Conservation (phyloP, 1,140 invertebrate species). For the Apis mellifera region DNA sequence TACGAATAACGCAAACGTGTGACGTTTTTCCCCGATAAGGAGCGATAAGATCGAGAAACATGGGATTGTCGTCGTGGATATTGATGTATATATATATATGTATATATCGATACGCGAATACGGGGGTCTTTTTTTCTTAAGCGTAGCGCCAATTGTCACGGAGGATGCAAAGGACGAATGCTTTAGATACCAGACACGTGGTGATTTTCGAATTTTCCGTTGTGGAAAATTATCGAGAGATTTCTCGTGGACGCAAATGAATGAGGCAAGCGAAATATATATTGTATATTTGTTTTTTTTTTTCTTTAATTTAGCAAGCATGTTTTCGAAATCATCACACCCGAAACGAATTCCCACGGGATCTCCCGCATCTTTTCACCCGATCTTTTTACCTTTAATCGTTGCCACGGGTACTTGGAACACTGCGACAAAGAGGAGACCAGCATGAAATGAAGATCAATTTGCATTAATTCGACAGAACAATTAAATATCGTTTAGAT, state of each 20-base stretch:
- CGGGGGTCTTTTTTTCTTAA: neutral
- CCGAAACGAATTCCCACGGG: conserved; percentile 67
- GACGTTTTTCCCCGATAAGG: neutral
- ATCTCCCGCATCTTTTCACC: conserved; percentile 52
- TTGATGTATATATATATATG: too few species aligned
- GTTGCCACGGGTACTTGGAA: conserved; percentile 66
- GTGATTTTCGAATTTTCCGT: conserved; percentile 15
- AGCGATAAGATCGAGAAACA: conserved; percentile 20
- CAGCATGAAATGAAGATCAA: conserved; percentile 68
- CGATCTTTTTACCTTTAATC: conserved; percentile 69
- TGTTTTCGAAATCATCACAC: conserved; percentile 59
- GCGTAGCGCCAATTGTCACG: neutral
- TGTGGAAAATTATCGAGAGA: too few species aligned
- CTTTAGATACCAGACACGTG: conserved; percentile 32
- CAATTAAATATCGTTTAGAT: conserved; percentile 56
- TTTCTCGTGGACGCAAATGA: conserved; percentile 40
- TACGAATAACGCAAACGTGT: neutral
- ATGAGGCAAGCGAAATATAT: neutral
- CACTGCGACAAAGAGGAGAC: conserved; percentile 67
- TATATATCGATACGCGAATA: neutral
- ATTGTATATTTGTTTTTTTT: too few species aligned
- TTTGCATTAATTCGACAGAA: conserved; percentile 63
- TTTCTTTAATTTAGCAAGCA: conserved; percentile 45
- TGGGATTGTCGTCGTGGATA: neutral
- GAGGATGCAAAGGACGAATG: conserved; percentile 20